Evolutionary conservation across 2,888 invertebrate genomes (phyloP).

Genomic region (Netelia melanura): DNA sequence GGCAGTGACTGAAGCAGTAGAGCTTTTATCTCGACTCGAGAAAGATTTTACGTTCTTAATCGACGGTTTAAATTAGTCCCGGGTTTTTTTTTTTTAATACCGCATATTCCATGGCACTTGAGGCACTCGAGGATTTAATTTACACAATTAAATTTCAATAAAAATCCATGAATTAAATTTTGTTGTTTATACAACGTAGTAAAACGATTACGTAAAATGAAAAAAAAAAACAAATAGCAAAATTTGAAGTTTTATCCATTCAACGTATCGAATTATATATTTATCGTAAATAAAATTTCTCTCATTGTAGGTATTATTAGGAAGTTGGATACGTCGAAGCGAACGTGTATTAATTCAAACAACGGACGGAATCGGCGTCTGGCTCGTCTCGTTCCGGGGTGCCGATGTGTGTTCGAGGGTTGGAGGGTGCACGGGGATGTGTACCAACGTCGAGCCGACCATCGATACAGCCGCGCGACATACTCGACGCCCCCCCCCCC

Average conservation of each 20-base stretch:
- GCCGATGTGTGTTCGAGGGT: not conserved
- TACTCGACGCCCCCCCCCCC: slow-evolving; percentile 3
- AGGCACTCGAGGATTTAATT: too few relatives aligned
- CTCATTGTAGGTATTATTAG: too few relatives aligned
- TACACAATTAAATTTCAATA: too few relatives aligned
- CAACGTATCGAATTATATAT: too few relatives aligned
- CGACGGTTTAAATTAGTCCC: not conserved
- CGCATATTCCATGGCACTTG: not conserved
- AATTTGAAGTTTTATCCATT: too few relatives aligned
- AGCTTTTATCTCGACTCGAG: not conserved
- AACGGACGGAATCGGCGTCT: not conserved
- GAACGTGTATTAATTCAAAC: slow-evolving; percentile 9
- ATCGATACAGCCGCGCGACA: not conserved
- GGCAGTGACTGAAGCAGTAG: slow-evolving; percentile 1
- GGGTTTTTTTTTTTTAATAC: not conserved
- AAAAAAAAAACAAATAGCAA: too few relatives aligned
- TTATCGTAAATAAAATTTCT: too few relatives aligned
- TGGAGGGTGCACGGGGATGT: not conserved
- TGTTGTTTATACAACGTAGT: too few relatives aligned
- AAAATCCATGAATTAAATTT: too few relatives aligned
- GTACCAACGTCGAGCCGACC: not conserved
- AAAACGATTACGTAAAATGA: too few relatives aligned
- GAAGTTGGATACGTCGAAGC: too few relatives aligned
- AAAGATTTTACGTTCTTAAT: slow-evolving; percentile 15
- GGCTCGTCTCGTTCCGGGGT: not conserved